Percentiles rank a stretch among this genome's conserved stretches.
phyloP scores from a whole-genome alignment of 2,113 vertebrate genomes.

The Pseudorasbora parva region DNA sequence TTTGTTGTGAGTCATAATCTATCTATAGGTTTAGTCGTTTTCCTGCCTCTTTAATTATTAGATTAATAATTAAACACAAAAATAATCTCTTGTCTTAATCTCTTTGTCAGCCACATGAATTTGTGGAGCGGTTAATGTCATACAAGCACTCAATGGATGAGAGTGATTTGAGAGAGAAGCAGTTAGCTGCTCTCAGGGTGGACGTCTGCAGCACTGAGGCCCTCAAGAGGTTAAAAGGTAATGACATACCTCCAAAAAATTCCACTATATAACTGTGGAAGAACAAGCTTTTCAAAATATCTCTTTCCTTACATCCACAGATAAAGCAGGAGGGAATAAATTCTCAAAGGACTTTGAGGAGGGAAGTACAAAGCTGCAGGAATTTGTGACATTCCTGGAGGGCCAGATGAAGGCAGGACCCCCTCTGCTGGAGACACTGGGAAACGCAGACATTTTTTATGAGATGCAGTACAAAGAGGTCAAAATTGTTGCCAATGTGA shows the following conservation, averaged over 20 bases:
- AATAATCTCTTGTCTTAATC: background rate
- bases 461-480: conserved; percentile 98
- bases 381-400: conserved; percentile 91
- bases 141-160: conserved; percentile 86
- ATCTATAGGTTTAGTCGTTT: background rate
- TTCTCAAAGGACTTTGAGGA: conserved; percentile 98
- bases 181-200: conserved; percentile 87
- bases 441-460: conserved; percentile 95
- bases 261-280: background rate
- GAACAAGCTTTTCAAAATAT: background rate
- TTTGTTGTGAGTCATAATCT: conserved; percentile 85
- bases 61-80: background rate
- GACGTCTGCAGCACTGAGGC: conserved; percentile 95
- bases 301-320: conserved; percentile 65
- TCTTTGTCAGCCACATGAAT: conserved; percentile 82
- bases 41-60: too few species aligned
- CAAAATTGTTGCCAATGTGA: conserved; percentile 97
- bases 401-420: conserved; percentile 88
- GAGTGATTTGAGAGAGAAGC: conserved; percentile 92
- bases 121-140: conserved; percentile 85
- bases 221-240: conserved; percentile 95
- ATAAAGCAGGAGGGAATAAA: conserved; percentile 95
- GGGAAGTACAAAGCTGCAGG: conserved; percentile 91
- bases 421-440: conserved; percentile 86
- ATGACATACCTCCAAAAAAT: background rate